Evolutionary conservation across 2,888 invertebrate genomes (phyloP).

Genomic region (Amorpha juglandis): DNA sequence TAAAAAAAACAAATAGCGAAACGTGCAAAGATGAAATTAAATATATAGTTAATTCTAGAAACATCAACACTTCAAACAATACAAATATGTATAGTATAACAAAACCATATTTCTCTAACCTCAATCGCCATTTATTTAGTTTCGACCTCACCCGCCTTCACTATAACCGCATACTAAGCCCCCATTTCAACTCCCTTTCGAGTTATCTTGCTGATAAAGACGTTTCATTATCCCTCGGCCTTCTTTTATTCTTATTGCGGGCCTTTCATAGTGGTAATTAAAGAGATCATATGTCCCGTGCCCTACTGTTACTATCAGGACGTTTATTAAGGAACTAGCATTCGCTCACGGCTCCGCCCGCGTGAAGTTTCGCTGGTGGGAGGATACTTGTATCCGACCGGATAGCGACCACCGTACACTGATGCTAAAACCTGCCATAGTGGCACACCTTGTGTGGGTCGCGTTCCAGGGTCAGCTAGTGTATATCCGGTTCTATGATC

Average conservation of each 20-base stretch:
- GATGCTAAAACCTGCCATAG: too few relatives aligned
- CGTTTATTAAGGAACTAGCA: not conserved
- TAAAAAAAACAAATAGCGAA: too few relatives aligned
- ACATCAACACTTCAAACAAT: too few relatives aligned
- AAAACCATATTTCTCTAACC: not conserved
- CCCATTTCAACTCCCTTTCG: constrained; percentile 44
- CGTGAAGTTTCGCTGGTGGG: too few relatives aligned
- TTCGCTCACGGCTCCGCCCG: too few relatives aligned
- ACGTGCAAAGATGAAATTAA: too few relatives aligned
- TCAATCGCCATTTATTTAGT: not conserved
- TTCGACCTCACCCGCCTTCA: not conserved
- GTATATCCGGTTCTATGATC: too few relatives aligned
- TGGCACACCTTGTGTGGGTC: too few relatives aligned
- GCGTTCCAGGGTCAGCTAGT: too few relatives aligned
- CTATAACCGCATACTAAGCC: constrained; percentile 24
- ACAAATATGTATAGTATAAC: not conserved
- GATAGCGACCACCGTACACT: too few relatives aligned
- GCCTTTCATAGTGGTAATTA: constrained; percentile 59
- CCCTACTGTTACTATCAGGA: constrained; percentile 8
- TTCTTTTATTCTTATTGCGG: constrained; percentile 45
- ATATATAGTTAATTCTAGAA: too few relatives aligned
- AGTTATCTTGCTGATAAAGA: constrained; percentile 64
- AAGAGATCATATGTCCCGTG: constrained; percentile 47
- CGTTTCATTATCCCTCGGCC: constrained; percentile 66
- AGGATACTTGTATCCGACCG: too few relatives aligned